phyloP scores from a whole-genome alignment of 2,797 vertebrate genomes.

The Acanthurus leucopareius region DNA sequence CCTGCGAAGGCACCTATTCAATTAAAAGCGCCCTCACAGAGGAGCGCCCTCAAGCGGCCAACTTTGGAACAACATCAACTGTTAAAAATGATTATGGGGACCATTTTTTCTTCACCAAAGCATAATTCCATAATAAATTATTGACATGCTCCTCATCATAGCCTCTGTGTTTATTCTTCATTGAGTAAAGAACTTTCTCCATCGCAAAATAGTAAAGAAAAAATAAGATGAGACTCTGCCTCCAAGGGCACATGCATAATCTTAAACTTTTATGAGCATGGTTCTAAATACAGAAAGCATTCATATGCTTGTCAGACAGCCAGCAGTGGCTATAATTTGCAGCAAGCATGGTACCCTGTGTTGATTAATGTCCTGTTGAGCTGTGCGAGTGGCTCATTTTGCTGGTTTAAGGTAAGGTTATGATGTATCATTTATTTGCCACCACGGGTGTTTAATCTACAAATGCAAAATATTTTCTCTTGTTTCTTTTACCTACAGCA shows the following conservation, averaged over 20 bases:
- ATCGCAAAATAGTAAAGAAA: slow-evolving; percentile 21
- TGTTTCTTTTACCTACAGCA: slow-evolving; percentile 21
- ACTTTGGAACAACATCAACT: slow-evolving; percentile 26
- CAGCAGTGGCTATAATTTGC: slow-evolving; percentile 36
- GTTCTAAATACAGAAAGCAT: slow-evolving; percentile 73
- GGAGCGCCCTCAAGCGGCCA: slow-evolving; percentile 73
- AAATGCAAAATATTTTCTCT: slow-evolving; percentile 7
- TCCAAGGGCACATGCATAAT: slow-evolving; percentile 48
- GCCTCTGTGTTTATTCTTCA: slow-evolving; percentile 54
- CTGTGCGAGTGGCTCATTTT: slow-evolving; percentile 24
- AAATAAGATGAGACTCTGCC: slow-evolving; percentile 37
- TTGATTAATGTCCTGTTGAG: slow-evolving; percentile 33
- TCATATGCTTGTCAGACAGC: slow-evolving; percentile 42
- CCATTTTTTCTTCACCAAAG: slow-evolving; percentile 57
- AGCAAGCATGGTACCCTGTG: slow-evolving; percentile 30
- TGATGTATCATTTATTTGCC: slow-evolving; percentile 18
- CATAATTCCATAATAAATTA: slow-evolving; percentile 63
- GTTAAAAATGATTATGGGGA: slow-evolving; percentile 21
- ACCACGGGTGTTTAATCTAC: slow-evolving; percentile 1
- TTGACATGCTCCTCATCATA: slow-evolving; percentile 62
- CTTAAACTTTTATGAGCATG: slow-evolving; percentile 74
- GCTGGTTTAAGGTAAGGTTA: slow-evolving; percentile 32
- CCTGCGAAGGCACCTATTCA: slow-evolving; percentile 64
- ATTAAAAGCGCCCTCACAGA: slow-evolving; percentile 51
- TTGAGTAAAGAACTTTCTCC: slow-evolving; percentile 32